Base-by-base conservation (phyloP, 2,888 invertebrate genomes). In the Mythimna lalbum region DNA sequence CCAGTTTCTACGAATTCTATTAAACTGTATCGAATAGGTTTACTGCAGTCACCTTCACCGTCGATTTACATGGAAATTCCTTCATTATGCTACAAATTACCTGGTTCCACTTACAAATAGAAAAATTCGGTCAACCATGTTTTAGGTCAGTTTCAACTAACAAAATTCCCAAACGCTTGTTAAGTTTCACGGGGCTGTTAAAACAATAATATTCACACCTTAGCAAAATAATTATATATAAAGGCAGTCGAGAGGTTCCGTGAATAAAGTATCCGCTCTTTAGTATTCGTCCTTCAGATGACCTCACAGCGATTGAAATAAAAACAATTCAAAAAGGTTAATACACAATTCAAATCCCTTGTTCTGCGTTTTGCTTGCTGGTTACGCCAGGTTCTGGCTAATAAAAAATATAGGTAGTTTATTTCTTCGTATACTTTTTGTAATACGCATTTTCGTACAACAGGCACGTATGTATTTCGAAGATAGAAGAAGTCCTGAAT, bases 121-220 rank as follows among this genome's bases (percentile, higher is more conserved):
- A 21, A 57, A 63, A 73, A 73, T 57, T 64, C 50, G 50, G 63
- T 55, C 74, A 50, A 63, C 43, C 47, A 64, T 64, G 14, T 61
- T 47, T 53, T 14, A 27, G 61, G 66, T 33, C 27, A 71, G 17
- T 73, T 43, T 21, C 23, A 33, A 52, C 21, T 39, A 33, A 43
- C 0, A 5, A 52, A 57, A 69, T 64, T 69, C 31, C 31, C 9
- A 53, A 69, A 27, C 1, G 39, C 50, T 63, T 55, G 10, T 49
- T 62, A 65, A 55, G 1, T 53, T 68, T 50, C 33, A 39, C 23
- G 4, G 33, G 12, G 6, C n/a, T 64, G 43, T 36, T 64, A 63
- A 65, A 27, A 62, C 9, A 9, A 69, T 52, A n/a, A n/a, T n/a
- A n/a, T 31, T 31, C 33, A 33, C 7, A 61, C 52, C 21, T 55